Evolutionary conservation across 2,113 vertebrate species (phyloP).

Genomic region (Hippopotamus amphibius): DNA sequence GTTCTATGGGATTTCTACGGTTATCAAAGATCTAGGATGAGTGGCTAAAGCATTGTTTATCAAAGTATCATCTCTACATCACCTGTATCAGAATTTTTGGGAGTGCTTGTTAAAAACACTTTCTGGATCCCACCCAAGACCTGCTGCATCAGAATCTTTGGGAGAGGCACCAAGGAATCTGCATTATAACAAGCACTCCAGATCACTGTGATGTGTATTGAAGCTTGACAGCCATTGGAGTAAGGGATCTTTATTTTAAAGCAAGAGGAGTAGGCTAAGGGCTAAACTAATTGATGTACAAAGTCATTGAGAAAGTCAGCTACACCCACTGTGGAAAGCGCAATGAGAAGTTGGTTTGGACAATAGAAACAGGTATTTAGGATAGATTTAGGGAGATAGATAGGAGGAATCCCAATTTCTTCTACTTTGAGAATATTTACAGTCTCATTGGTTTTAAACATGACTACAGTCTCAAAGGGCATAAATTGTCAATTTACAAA

Average conservation of each 20-base stretch:
- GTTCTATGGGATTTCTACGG: not conserved
- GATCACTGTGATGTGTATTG: not conserved
- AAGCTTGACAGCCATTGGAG: not conserved
- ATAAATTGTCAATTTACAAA: constrained; percentile 9
- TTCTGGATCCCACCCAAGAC: not conserved
- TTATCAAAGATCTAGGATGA: not conserved
- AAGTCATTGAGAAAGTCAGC: not conserved
- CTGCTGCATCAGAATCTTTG: not conserved
- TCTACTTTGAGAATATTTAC: constrained; percentile 46
- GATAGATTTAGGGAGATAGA: not conserved
- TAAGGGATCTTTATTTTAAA: not conserved
- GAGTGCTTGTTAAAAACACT: not conserved
- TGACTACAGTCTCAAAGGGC: not conserved
- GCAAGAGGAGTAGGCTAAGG: not conserved
- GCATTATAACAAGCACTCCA: not conserved
- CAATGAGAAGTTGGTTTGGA: not conserved
- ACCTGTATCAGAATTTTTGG: not conserved
- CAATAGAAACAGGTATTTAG: not conserved
- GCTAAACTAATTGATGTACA: not conserved
- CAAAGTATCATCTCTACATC: not conserved
- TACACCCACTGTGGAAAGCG: not conserved
- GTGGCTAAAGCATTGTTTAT: not conserved
- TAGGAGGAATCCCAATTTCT: not conserved
- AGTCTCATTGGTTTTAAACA: constrained; percentile 13
- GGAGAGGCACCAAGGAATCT: not conserved